Base-by-base conservation (phyloP, 2,113 vertebrate species). In the Menura novaehollandiae region DNA sequence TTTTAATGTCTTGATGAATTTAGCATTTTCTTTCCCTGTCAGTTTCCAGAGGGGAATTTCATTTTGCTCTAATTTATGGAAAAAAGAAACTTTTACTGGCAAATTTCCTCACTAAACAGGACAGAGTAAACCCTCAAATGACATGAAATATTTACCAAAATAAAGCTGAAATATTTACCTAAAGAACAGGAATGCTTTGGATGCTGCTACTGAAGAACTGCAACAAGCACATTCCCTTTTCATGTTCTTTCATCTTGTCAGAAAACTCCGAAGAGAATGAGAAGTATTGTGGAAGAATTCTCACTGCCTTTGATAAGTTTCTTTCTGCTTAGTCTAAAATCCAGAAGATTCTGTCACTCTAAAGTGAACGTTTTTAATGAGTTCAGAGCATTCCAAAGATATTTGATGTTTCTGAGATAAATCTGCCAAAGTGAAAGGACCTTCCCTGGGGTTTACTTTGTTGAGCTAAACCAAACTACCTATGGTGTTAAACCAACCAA, bases 81-180 rank as follows among this genome's bases (percentile, higher is more conserved):
- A 41, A 83, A 85, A 78, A 71, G 6, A 68, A 58, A 68, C 30
- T 68, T 91, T 30, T 43, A 76, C 15, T 89, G 44, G 15, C 28
- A 86, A 39, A 33, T 64, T 89, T 67, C 39, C 26, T 94, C 37
- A 55, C 30, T 77, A 35, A 73, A 60, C 27, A 74, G 27, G 23
- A 72, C 68, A 76, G 4, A 80, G 23, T n/a, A 88, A 80, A 28
- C 5, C 13, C 52, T 55, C 62, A 72, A 60, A 79, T 55, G 30
- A 4, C 27, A 72, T 86, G 39, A 92, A 92, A 94, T 75, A 63
- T 62, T 92, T 92, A 85, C 46, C n/a, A 60, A 73, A 92, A 47
- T 80, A 84, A 89, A 89, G n/a, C 22, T 89, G 58, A 95, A 84
- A 81, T 73, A 89, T 84, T 89, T 92, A 81, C 60, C 32, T 74